Conservation (phyloP, 2,113 vertebrate genomes). For the Bubo bubo region DNA sequence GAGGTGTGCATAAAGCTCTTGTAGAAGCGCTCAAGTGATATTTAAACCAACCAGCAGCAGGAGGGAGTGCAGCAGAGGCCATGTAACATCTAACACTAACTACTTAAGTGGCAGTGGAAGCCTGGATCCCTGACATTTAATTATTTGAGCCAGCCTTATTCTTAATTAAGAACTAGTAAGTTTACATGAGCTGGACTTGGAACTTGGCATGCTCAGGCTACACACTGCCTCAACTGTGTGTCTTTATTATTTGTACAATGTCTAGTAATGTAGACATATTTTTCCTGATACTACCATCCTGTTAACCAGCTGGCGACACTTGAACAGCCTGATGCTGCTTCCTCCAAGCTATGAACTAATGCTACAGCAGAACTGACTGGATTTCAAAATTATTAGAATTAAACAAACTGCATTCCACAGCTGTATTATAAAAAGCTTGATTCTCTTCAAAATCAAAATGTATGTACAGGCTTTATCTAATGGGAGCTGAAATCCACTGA, state of each 20-base stretch:
- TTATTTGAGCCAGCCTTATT: neutral
- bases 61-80: neutral
- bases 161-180: neutral
- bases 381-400: neutral
- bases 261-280: neutral
- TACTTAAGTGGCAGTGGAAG: neutral
- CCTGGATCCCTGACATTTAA: neutral
- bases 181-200: neutral
- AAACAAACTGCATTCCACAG: neutral
- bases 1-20: neutral
- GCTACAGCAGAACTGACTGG: neutral
- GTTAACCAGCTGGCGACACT: neutral
- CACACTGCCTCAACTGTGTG: neutral
- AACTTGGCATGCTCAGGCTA: neutral
- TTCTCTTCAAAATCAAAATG: neutral
- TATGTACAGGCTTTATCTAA: neutral
- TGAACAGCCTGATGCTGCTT: neutral
- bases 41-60: neutral
- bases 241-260: neutral
- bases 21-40: neutral
- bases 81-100: neutral
- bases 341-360: neutral
- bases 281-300: neutral
- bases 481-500: neutral
- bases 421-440: neutral